Conservation (phyloP, 1,140 invertebrate genomes). For the Micrasema minimum region DNA sequence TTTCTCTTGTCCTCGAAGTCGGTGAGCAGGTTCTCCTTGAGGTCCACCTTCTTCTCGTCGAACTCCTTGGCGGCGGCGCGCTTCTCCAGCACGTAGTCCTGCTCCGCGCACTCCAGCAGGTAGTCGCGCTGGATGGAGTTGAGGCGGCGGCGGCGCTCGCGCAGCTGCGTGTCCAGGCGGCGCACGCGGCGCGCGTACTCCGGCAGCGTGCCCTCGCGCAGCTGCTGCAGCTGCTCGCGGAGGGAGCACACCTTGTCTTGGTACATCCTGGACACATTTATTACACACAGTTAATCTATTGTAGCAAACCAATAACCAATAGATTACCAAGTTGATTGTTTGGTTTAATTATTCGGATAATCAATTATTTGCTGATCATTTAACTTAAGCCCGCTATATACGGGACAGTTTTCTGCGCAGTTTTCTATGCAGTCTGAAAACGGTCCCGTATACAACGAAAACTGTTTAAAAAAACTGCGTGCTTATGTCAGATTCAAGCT, state of each 20-base stretch:
- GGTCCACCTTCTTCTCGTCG: constrained; percentile 94
- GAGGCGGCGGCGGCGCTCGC: constrained; percentile 80
- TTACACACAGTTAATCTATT: background rate
- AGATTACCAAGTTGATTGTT: too few species aligned
- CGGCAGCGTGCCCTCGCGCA: constrained; percentile 86
- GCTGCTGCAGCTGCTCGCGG: constrained; percentile 89
- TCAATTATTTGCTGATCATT: too few species aligned
- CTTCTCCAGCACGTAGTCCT: constrained; percentile 89
- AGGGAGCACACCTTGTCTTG: constrained; percentile 91
- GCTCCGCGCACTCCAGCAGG: constrained; percentile 86
- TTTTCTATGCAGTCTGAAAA: too few species aligned
- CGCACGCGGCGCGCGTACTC: constrained; percentile 87
- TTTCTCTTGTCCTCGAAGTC: constrained; percentile 94
- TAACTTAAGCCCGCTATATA: too few species aligned
- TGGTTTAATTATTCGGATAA: too few species aligned
- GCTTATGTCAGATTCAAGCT: too few species aligned
- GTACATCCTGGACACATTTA: constrained; percentile 77
- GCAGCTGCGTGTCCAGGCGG: constrained; percentile 83
- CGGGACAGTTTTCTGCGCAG: too few species aligned
- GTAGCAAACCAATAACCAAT: too few species aligned
- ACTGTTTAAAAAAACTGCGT: too few species aligned
- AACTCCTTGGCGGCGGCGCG: constrained; percentile 90
- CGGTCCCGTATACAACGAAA: too few species aligned
- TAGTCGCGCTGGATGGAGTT: constrained; percentile 88
- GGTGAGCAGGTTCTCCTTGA: constrained; percentile 88